Evolutionary conservation across 2,113 vertebrate species (phyloP).

Genomic region (Glareola pratincola): DNA sequence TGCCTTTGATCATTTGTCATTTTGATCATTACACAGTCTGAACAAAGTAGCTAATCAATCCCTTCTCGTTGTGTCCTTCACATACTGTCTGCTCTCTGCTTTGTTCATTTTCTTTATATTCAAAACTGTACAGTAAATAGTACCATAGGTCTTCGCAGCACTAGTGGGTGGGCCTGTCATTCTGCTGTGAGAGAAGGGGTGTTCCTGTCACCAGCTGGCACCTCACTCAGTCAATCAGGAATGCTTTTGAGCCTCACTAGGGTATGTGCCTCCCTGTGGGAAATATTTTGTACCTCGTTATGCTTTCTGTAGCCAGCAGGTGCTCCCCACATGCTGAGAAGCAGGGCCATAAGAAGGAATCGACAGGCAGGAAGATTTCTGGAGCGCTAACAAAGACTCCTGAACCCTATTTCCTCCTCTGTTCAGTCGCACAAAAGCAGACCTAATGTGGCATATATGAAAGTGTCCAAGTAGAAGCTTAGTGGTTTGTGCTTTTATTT

Average conservation of each 20-base stretch:
- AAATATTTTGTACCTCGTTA: not conserved
- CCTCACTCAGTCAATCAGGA: not conserved
- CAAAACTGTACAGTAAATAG: not conserved
- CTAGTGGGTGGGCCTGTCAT: not conserved
- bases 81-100: not conserved
- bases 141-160: not conserved
- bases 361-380: not conserved
- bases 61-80: constrained; percentile 9
- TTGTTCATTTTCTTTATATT: not conserved
- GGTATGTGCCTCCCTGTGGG: not conserved
- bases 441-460: not conserved
- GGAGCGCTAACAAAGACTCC: not conserved
- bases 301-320: not conserved
- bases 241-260: not conserved
- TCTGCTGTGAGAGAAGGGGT: not conserved
- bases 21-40: constrained; percentile 28
- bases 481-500: not conserved
- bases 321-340: not conserved
- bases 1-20: constrained; percentile 53
- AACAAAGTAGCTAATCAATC: constrained; percentile 54
- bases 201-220: not conserved
- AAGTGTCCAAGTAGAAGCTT: not conserved
- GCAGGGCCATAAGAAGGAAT: not conserved
- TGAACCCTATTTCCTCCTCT: not conserved
- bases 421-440: not conserved